These are phyloP conservation scores for Myotis lucifugus DNA, from an alignment of 2,113 vertebrate genomes.

Conservation along the genomic window DNA sequence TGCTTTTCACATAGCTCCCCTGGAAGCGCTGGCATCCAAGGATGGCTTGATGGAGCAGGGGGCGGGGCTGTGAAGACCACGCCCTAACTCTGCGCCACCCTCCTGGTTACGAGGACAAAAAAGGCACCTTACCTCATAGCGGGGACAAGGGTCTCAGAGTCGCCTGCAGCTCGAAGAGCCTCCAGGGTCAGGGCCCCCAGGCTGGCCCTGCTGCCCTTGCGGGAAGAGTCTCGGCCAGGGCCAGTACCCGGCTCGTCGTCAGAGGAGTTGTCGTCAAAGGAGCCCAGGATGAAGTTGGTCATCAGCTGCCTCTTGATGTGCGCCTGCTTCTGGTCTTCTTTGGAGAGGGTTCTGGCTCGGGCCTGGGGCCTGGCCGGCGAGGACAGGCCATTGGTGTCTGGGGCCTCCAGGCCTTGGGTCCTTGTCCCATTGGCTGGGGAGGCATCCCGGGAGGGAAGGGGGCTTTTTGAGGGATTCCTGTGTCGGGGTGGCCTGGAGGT, in stretches of 20 bases:
- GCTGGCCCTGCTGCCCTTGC: slow-evolving; percentile 72
- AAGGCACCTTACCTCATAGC: slow-evolving; percentile 61
- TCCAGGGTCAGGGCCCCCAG: slow-evolving; percentile 60
- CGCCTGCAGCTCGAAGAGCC: not conserved
- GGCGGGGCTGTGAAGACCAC: not conserved
- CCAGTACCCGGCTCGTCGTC: not conserved
- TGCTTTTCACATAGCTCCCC: not conserved
- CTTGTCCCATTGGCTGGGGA: not conserved
- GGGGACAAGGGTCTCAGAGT: not conserved
- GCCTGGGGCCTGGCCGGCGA: not conserved
- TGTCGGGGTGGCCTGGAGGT: not conserved
- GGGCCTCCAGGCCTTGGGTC: not conserved
- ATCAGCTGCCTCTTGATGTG: slow-evolving; percentile 74
- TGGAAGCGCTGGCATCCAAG: not conserved
- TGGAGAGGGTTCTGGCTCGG: not conserved
- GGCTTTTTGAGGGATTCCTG: not conserved
- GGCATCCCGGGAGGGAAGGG: not conserved
- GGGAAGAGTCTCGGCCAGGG: slow-evolving; percentile 2
- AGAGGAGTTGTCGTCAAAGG: slow-evolving; percentile 74
- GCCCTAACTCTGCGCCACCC: rapidly evolving
- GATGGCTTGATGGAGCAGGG: rapidly evolving
- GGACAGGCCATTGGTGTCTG: not conserved
- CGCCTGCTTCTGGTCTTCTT: slow-evolving; percentile 58
- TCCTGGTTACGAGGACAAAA: not conserved
- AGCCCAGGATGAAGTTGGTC: slow-evolving; percentile 79